Conservation (phyloP, 2,113 vertebrate species). For the Sander lucioperca region DNA sequence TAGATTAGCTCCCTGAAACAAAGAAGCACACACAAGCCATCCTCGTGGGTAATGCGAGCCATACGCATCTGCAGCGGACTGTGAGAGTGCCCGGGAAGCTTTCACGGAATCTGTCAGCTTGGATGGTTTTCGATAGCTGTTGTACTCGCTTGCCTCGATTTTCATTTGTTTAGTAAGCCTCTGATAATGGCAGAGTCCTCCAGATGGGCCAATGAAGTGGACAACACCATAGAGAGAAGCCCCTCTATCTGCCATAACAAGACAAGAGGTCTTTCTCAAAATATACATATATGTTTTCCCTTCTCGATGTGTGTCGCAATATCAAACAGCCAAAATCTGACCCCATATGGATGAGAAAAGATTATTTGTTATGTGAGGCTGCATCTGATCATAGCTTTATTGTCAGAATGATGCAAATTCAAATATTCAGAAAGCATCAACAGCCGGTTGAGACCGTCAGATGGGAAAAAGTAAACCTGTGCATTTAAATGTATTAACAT, state of each 20-base stretch:
- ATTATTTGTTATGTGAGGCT: not conserved
- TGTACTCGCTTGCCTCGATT: conserved; percentile 39
- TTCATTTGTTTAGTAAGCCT: conserved; percentile 55
- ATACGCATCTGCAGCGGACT: conserved; percentile 57
- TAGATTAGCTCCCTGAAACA: conserved; percentile 76
- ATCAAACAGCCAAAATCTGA: conserved; percentile 1
- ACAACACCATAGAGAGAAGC: conserved; percentile 38
- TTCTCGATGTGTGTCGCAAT: not conserved
- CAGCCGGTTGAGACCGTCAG: not conserved
- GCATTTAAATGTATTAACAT: not conserved
- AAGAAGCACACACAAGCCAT: conserved; percentile 45
- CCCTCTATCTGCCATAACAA: conserved; percentile 53
- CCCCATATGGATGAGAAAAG: conserved; percentile 4
- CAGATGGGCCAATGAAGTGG: conserved; percentile 59
- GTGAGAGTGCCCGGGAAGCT: conserved; percentile 44
- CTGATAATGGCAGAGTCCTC: conserved; percentile 46
- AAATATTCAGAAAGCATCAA: not conserved
- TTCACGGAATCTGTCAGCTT: conserved; percentile 59
- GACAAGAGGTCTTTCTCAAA: conserved; percentile 5
- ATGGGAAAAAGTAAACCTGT: not conserved
- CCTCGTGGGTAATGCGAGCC: conserved; percentile 47
- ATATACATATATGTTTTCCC: not conserved
- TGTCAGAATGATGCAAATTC: not conserved
- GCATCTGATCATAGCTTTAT: conserved; percentile 5
- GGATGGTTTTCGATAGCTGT: conserved; percentile 44